A percentile compares a stretch with the other conserved stretches of the same genome.
phyloP scores from a whole-genome alignment of 2,797 vertebrate genomes.

The Spinibarbus caldwelli region DNA sequence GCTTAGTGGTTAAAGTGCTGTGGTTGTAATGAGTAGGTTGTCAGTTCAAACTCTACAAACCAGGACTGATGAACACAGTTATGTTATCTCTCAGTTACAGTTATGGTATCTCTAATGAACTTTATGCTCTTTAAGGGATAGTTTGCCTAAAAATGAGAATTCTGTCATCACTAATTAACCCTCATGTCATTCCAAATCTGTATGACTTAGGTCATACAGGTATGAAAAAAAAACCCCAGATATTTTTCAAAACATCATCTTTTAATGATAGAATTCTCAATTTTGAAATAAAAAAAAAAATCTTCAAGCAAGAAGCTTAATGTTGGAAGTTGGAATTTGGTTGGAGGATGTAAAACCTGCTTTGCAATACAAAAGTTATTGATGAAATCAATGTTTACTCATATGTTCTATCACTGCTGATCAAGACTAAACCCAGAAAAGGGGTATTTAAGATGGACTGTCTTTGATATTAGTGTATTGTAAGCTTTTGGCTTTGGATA shows the following conservation, averaged over 20 bases:
- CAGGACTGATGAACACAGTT: neutral
- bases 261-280: neutral
- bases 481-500: neutral
- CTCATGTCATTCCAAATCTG: neutral
- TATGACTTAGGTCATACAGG: too few relatives aligned
- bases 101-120: neutral
- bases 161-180: neutral
- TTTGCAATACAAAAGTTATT: neutral
- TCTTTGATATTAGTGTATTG: neutral
- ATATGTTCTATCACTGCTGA: neutral
- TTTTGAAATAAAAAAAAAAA: neutral
- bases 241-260: neutral
- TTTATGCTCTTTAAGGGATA: neutral
- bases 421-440: neutral
- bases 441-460: neutral
- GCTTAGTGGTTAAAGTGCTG: neutral
- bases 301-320: too few relatives aligned
- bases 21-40: neutral
- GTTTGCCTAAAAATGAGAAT: neutral
- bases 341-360: neutral
- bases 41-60: neutral
- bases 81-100: neutral
- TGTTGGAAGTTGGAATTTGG: neutral
- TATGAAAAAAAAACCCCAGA: neutral
- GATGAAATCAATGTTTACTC: neutral